Base-by-base conservation (phyloP, 1,140 invertebrate species). In the Drosophila orosa region DNA sequence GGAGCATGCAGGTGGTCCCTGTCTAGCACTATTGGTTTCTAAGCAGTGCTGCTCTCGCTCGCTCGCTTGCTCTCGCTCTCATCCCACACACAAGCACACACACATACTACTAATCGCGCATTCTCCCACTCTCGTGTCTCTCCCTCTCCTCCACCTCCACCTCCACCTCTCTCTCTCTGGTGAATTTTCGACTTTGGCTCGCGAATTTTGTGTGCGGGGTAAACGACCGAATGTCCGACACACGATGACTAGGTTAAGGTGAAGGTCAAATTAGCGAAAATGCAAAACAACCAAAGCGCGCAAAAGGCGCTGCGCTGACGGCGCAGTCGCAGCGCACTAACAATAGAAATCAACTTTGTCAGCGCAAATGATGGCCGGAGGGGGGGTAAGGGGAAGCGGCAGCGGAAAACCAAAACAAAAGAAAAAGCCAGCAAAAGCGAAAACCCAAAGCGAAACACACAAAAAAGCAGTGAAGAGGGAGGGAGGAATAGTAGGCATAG, bases 171-270 rank as follows among this genome's bases (percentile, higher is more conserved):
- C 27, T 54, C 10, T 29, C 27, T 29, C 48, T 39, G 42, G 37
- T 33, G 24, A 44, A 44, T 55, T 39, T 57, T 77, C 44, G 71
- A 76, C 78, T 80, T 81, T 81, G 61, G 73, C 71, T 52, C 47
- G 76, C 45, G 25, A 74, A 69, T 78, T 65, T 48, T 27, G 33
- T 74, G 68, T 31, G 35, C 54, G 67, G 74, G 91, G 91, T 91
- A 90, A 92, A 91, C 58, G 91, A 91, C 90, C 91, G 86, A 89
- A 90, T 82, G 91, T 91, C 91, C 91, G 91, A 91, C 78, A 87
- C 58, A 73, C 72, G 77, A 84, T 91, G 90, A 91, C 91, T 92
- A 92, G 91, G 91, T 92, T 92, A 92, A 92, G 91, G 91, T 92
- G 91, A 92, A 92, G 91, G 91, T 91, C 91, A 92, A 86, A 89